Evolutionary conservation across 2,113 vertebrate genomes (phyloP).

Genomic region (Sylvia atricapilla): DNA sequence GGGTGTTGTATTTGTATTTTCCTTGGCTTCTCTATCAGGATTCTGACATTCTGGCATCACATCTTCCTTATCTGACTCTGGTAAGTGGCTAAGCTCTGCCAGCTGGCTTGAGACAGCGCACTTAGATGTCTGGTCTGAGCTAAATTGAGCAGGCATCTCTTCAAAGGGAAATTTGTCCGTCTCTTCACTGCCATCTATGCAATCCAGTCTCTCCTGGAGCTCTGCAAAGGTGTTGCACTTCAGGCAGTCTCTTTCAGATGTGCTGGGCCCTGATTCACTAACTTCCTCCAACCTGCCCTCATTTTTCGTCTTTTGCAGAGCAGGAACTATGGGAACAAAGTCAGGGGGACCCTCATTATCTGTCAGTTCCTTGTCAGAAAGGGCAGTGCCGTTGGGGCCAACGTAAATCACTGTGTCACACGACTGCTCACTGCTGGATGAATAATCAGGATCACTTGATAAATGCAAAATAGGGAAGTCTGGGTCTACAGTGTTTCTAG

Average conservation of each 20-base stretch:
- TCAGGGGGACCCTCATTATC: slow-evolving; percentile 97
- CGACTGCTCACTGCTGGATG: slow-evolving; percentile 97
- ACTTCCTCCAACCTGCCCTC: slow-evolving; percentile 78
- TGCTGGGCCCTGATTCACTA: slow-evolving; percentile 66
- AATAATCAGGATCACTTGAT: slow-evolving; percentile 93
- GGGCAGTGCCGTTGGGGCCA: slow-evolving; percentile 90
- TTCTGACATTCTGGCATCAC: slow-evolving; percentile 73
- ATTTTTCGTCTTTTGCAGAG: slow-evolving; percentile 82
- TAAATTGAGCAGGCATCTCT: slow-evolving; percentile 77
- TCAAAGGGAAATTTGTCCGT: slow-evolving; percentile 87
- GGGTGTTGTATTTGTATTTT: slow-evolving; percentile 75
- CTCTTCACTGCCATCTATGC: slow-evolving; percentile 97
- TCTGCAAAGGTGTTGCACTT: slow-evolving; percentile 99
- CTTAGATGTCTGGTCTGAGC: slow-evolving; percentile 63
- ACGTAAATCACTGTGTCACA: slow-evolving; percentile 98
- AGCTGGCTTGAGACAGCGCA: slow-evolving; percentile 46
- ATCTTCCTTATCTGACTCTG: slow-evolving; percentile 71
- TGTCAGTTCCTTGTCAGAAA: slow-evolving; percentile 94
- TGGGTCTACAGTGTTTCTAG: slow-evolving; percentile 80
- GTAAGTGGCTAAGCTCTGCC: slow-evolving; percentile 35
- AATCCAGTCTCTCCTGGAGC: slow-evolving; percentile 94
- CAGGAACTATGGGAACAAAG: slow-evolving; percentile 94
- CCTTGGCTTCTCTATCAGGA: slow-evolving; percentile 79
- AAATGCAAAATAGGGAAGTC: slow-evolving; percentile 87
- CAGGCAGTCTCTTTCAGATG: slow-evolving; percentile 87